Conservation (phyloP, 1,140 invertebrate genomes). For the Rhagoletis pomonella region DNA sequence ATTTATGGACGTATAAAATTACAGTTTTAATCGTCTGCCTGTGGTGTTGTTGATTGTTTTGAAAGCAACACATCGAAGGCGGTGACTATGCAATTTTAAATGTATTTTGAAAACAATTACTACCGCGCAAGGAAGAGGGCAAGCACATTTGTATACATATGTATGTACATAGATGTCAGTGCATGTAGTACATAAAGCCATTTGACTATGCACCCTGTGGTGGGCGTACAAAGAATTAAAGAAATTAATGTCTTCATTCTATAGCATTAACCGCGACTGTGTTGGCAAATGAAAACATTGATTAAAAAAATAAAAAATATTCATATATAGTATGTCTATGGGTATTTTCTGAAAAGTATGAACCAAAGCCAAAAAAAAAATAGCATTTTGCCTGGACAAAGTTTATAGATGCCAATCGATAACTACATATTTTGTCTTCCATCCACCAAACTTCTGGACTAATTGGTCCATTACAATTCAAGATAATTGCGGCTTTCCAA, state of each 20-base stretch:
- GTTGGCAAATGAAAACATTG: background rate
- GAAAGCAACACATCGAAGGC: background rate
- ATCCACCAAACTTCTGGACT: too few relatives aligned
- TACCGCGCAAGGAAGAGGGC: background rate
- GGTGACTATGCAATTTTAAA: background rate
- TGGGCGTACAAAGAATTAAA: background rate
- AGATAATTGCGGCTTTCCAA: too few relatives aligned
- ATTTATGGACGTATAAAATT: conserved; percentile 26
- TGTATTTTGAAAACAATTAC: conserved; percentile 4
- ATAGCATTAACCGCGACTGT: background rate
- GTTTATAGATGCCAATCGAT: too few relatives aligned
- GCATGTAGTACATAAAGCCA: background rate
- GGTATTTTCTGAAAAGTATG: too few relatives aligned
- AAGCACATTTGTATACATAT: background rate
- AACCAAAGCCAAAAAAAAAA: too few relatives aligned
- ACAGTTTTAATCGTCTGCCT: background rate
- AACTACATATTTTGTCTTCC: too few relatives aligned
- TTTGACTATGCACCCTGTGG: background rate
- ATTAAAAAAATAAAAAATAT: too few relatives aligned
- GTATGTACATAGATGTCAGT: background rate
- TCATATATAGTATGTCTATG: too few relatives aligned
- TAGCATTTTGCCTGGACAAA: too few relatives aligned
- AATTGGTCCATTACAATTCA: too few relatives aligned
- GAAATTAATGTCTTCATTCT: conserved; percentile 16
- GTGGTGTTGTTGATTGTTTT: too few relatives aligned